phyloP scores from a whole-genome alignment of 2,797 vertebrate genomes.

The Babyrousa celebensis region DNA sequence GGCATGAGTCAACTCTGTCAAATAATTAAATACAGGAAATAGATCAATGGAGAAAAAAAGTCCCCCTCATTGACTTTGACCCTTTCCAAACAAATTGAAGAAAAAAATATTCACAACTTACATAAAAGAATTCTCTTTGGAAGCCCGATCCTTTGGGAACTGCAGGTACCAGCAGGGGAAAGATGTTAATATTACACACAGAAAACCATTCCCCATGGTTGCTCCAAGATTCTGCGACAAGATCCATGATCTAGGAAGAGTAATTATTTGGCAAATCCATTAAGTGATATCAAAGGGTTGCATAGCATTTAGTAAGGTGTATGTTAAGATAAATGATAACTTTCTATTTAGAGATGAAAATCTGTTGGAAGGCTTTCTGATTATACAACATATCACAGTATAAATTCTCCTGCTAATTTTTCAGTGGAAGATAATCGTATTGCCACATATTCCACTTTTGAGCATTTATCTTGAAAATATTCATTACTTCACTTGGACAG shows the following conservation, averaged over 20 bases:
- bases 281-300: conserved; percentile 69
- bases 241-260: conserved; percentile 77
- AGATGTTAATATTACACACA: conserved; percentile 73
- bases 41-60: conserved; percentile 74
- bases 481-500: conserved; percentile 44
- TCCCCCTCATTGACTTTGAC: conserved; percentile 71
- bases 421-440: conserved; percentile 28
- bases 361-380: conserved; percentile 65
- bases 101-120: conserved; percentile 71
- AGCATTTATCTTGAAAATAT: conserved; percentile 72
- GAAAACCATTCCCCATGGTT: conserved; percentile 69
- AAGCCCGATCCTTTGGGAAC: conserved; percentile 74
- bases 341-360: conserved; percentile 74
- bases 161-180: conserved; percentile 73
- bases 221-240: conserved; percentile 71
- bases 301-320: conserved; percentile 65
- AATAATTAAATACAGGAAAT: conserved; percentile 88
- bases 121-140: conserved; percentile 84
- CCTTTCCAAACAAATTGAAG: conserved; percentile 82
- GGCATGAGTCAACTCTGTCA: conserved; percentile 86
- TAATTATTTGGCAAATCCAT: conserved; percentile 77
- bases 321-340: conserved; percentile 72
- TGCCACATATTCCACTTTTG: conserved; percentile 27
- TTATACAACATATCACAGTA: background rate
- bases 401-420: conserved; percentile 54